Percentiles rank a stretch among this genome's conserved stretches.
These are phyloP conservation scores for Drosophila eohydei DNA, from an alignment of 2,888 invertebrate species.

Conservation along the genomic window DNA sequence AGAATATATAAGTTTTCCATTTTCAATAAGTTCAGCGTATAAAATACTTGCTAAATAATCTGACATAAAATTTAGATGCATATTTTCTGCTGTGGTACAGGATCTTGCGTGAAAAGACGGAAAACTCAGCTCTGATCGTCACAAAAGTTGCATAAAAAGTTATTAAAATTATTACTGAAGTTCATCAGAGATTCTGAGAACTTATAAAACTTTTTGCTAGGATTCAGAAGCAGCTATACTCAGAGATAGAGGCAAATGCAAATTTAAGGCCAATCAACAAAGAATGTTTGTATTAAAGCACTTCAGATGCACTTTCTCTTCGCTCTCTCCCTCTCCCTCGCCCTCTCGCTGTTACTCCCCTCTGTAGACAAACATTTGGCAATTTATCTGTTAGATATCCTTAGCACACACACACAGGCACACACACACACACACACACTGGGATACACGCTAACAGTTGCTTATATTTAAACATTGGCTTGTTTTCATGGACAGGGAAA, in stretches of 20 bases:
- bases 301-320: background rate
- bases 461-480: constrained; percentile 41
- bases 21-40: no score
- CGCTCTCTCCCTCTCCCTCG: background rate
- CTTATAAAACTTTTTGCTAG: background rate
- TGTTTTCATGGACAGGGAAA: constrained; percentile 29
- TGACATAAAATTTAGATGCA: no score
- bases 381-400: constrained; percentile 32
- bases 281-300: constrained; percentile 11
- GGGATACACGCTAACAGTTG: constrained; percentile 6
- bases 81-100: no score
- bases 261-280: background rate
- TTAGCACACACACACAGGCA: constrained; percentile 11
- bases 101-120: background rate
- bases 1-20: no score
- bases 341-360: background rate
- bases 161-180: background rate
- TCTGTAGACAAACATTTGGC: constrained; percentile 12
- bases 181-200: background rate
- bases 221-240: background rate
- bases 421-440: constrained; percentile 4
- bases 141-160: background rate
- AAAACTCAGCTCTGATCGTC: background rate
- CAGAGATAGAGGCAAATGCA: background rate
- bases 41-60: no score